A percentile compares a stretch with the other conserved stretches of the same genome.
These are phyloP conservation scores for Strigamia maritima DNA, from an alignment of 2,888 invertebrate genomes.

Conservation along the genomic window DNA sequence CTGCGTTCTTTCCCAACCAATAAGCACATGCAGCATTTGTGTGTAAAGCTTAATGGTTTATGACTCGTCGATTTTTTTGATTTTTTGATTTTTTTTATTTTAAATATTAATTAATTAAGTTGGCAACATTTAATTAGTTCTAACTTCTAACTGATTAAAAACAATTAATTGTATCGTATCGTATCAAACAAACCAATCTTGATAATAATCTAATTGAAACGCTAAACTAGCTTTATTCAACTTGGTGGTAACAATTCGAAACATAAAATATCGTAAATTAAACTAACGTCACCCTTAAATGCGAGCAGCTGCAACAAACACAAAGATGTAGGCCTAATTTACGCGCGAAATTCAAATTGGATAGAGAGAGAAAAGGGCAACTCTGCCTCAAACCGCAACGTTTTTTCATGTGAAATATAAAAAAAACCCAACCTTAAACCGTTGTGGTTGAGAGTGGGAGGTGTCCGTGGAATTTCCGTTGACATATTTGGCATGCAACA, in stretches of 20 bases:
- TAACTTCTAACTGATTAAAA: not conserved
- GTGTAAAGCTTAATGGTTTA: not conserved
- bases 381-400: not conserved
- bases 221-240: not conserved
- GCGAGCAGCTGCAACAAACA: not conserved
- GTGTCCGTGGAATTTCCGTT: slow-evolving; percentile 30
- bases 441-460: not conserved
- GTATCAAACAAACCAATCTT: not conserved
- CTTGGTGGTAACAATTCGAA: not conserved
- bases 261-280: not conserved
- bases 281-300: not conserved
- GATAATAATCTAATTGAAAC: not conserved
- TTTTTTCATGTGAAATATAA: not conserved
- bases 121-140: not conserved
- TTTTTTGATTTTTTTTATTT: too few relatives aligned
- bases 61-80: not conserved
- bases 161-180: not conserved
- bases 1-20: slow-evolving; percentile 2
- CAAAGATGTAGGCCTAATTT: not conserved
- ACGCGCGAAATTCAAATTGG: not conserved
- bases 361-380: not conserved
- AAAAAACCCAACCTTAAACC: slow-evolving; percentile 24
- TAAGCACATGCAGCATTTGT: not conserved
- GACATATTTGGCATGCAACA: slow-evolving; percentile 32
- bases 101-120: not conserved